These are phyloP conservation scores for Isotomurus palustris DNA, from an alignment of 2,888 invertebrate genomes.

Conservation along the genomic window DNA sequence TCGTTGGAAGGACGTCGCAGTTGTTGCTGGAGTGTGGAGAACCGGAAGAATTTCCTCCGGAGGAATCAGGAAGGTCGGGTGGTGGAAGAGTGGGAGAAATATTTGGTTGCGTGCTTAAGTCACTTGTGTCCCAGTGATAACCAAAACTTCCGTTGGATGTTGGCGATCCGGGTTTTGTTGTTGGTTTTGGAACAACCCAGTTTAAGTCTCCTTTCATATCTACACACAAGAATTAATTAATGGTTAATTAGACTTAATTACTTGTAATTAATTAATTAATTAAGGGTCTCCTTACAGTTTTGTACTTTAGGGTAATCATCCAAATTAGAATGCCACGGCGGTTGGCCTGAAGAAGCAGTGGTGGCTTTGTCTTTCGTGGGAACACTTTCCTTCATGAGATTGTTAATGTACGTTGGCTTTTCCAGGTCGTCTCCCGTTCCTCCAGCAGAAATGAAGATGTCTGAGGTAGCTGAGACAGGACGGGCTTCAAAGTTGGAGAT, in stretches of 20 bases:
- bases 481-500: constrained; percentile 45
- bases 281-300: constrained; percentile 39
- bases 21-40: constrained; percentile 28
- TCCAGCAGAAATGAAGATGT: constrained; percentile 38
- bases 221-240: constrained; percentile 8
- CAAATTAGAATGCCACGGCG: constrained; percentile 39
- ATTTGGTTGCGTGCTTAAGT: constrained; percentile 41
- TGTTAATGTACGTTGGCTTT: constrained; percentile 43
- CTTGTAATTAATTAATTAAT: not conserved
- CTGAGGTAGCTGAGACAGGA: constrained; percentile 44
- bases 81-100: constrained; percentile 45
- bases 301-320: constrained; percentile 46
- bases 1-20: constrained; percentile 27
- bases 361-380: constrained; percentile 22
- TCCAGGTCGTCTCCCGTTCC: constrained; percentile 41
- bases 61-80: constrained; percentile 42
- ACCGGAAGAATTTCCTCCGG: constrained; percentile 29
- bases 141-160: constrained; percentile 39
- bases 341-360: constrained; percentile 18
- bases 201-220: constrained; percentile 46
- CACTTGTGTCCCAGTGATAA: constrained; percentile 43
- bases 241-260: not conserved
- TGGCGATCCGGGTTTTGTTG: constrained; percentile 43
- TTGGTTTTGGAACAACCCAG: constrained; percentile 42
- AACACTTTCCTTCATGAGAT: constrained; percentile 41